Base-by-base conservation (phyloP, 1,140 invertebrate species). In the Heliothis virescens region DNA sequence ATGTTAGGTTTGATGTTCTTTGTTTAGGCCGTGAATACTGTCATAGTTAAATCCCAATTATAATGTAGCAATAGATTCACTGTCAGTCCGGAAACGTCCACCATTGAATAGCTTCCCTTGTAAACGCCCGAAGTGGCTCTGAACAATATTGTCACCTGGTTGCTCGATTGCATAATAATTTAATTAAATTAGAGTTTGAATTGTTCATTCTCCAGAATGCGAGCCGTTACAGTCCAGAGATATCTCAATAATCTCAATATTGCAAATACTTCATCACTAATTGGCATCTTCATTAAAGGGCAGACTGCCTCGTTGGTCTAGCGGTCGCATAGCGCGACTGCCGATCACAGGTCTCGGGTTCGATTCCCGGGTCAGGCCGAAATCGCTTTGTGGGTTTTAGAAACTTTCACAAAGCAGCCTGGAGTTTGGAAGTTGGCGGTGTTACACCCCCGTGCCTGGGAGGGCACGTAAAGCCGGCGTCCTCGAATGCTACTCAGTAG, bases 41-140 rank as follows among this genome's bases (percentile, higher is more conserved):
- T 71, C 63, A 52, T 29, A 71, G 48, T 7, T 52, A 71, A 71
- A 53, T 12, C n/a, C 18, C 67, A 71, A 29, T 53, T 21, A 71
- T 71, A 71, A 71, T 71, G 48, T 29, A 1, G 48, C 21, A 71
- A 71, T 71, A 21, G 47, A 71, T 71, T 52, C 67, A 12, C 29
- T 26, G 67, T 53, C 21, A 41, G 67, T 12, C 67, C 67, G 67
- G 67, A 53, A 71, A 62, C 26, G 48, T 71, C n/a, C 21, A 18
- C 48, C 15, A 71, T 53, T 71, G 21, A 71, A 52, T 29, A 53
- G 48, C 47, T 26, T 53, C 48, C 21, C 47, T 26, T 29, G 48
- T 53, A 26, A 52, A 50, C 48, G 21, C 48, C 15, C 16, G n/a
- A 5, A 53, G n/a, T 50, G 21, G n/a, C 21, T 18, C 48, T 69